Percentiles rank a stretch among this genome's conserved stretches.
Conservation (phyloP, 1,140 invertebrate species). For the Sarcophaga peregrina region DNA sequence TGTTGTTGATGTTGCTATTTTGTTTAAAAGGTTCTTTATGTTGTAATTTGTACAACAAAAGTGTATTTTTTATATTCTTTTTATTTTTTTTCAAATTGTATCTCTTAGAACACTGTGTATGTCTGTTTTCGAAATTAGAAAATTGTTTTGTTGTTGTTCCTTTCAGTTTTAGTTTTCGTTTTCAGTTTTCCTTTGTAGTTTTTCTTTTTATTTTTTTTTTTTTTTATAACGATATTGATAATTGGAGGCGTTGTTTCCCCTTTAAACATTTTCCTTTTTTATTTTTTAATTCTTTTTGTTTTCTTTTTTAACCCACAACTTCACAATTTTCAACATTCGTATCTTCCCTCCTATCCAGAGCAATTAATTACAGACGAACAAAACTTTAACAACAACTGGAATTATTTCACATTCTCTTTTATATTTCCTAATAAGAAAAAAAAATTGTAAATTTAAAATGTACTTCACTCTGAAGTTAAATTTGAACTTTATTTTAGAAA, state of each 20-base stretch:
- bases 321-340: neutral
- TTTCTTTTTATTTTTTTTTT: neutral
- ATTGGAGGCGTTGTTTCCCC: conserved; percentile 33
- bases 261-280: neutral
- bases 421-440: too few relatives aligned
- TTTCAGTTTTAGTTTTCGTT: neutral
- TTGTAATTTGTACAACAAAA: conserved; percentile 34
- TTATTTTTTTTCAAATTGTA: neutral
- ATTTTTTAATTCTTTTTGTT: neutral
- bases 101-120: neutral
- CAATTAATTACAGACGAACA: conserved; percentile 30
- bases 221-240: conserved; percentile 38
- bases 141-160: conserved; percentile 25
- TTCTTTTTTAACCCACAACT: neutral
- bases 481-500: too few relatives aligned
- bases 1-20: conserved; percentile 15
- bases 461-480: too few relatives aligned
- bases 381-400: neutral
- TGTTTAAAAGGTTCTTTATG: neutral
- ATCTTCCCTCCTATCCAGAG: neutral
- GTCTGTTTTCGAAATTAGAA: neutral
- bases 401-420: too few relatives aligned
- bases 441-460: too few relatives aligned
- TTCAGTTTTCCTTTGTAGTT: neutral
- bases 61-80: neutral